Evolutionary conservation across 1,140 invertebrate species (phyloP).

Genomic region (Eriocheir sinensis): DNA sequence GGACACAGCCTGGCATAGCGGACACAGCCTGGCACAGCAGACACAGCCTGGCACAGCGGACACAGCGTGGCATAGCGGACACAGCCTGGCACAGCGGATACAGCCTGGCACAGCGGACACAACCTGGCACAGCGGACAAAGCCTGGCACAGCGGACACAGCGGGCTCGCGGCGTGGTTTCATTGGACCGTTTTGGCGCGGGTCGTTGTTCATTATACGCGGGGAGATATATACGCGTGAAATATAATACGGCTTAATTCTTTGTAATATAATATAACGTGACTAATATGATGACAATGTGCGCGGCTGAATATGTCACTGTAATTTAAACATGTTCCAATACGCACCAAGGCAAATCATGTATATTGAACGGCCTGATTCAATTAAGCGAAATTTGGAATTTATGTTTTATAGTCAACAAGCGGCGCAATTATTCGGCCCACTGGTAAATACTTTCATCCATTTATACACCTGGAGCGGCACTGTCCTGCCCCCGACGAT

Average conservation of each 20-base stretch:
- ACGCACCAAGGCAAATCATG: slow-evolving; percentile 27
- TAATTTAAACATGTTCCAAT: slow-evolving; percentile 42
- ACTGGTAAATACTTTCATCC: background rate
- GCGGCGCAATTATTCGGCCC: slow-evolving; percentile 26
- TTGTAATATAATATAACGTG: slow-evolving; percentile 44
- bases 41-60: too few species aligned
- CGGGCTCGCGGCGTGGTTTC: background rate
- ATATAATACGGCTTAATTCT: slow-evolving; percentile 38
- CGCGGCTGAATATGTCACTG: slow-evolving; percentile 43
- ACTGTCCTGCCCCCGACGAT: too few species aligned
- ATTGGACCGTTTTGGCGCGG: background rate
- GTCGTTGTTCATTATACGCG: slow-evolving; percentile 18
- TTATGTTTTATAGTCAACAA: background rate
- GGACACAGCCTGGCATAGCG: too few species aligned
- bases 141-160: too few species aligned
- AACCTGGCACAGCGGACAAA: too few species aligned
- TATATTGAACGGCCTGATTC: slow-evolving; percentile 50
- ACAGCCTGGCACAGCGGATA: too few species aligned
- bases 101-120: too few species aligned
- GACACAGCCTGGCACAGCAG: too few species aligned
- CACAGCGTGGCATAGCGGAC: too few species aligned
- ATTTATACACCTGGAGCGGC: background rate
- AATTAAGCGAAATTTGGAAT: slow-evolving; percentile 35
- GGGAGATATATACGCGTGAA: slow-evolving; percentile 15
- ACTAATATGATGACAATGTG: slow-evolving; percentile 36